phyloP scores from a whole-genome alignment of 2,797 vertebrate species.

The Numenius phaeopus region DNA sequence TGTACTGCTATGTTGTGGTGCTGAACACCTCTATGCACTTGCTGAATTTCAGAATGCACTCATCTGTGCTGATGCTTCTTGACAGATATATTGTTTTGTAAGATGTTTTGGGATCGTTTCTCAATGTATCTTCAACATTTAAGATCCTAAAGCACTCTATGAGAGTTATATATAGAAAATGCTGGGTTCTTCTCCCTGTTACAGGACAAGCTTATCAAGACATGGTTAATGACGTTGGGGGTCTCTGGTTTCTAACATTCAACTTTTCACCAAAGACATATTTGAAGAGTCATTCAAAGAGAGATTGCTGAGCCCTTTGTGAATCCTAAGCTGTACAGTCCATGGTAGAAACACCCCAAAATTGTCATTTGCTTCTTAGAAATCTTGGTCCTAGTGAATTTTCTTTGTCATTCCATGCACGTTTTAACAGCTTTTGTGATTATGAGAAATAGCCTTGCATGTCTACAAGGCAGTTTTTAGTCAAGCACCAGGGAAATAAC shows the following conservation, averaged over 20 bases:
- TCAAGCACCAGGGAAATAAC: constrained; percentile 66
- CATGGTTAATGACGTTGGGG: not conserved
- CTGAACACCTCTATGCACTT: not conserved
- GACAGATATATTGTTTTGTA: not conserved
- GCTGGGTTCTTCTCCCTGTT: not conserved
- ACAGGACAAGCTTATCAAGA: not conserved
- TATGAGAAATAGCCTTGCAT: constrained; percentile 42
- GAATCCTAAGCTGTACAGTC: not conserved
- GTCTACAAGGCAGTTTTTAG: constrained; percentile 63
- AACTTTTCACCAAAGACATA: not conserved
- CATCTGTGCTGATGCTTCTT: not conserved
- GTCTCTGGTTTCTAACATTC: not conserved
- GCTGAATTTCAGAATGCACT: not conserved
- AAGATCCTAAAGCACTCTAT: not conserved
- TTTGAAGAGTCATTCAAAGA: not conserved
- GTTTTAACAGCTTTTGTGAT: not conserved
- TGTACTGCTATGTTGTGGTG: not conserved
- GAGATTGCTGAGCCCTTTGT: not conserved
- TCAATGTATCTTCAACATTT: not conserved
- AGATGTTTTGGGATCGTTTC: not conserved
- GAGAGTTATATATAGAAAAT: not conserved
- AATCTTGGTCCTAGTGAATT: not conserved
- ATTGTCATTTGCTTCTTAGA: not conserved
- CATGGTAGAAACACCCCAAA: not conserved
- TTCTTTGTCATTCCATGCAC: constrained; percentile 28